These are phyloP conservation scores for Lycocerus yunnanus DNA, from an alignment of 2,888 invertebrate genomes.

Conservation along the genomic window DNA sequence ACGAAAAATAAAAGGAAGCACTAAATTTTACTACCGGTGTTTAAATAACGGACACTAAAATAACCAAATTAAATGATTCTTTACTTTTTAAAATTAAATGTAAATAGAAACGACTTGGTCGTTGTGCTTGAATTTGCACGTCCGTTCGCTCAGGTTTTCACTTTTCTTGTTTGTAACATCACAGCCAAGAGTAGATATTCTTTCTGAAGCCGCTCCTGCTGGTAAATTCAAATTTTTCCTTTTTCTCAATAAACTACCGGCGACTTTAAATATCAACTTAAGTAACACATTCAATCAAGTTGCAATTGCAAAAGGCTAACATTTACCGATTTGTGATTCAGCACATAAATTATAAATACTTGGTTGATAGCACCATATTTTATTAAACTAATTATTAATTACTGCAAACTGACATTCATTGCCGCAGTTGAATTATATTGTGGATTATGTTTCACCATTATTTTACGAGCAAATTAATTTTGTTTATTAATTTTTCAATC, in stretches of 20 bases:
- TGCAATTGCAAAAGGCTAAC: not conserved
- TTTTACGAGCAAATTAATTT: not conserved
- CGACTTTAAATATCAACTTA: not conserved
- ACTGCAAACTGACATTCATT: constrained; percentile 6
- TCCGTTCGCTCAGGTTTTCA: not conserved
- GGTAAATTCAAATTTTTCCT: not conserved
- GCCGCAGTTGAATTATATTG: constrained; percentile 3
- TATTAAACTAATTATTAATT: constrained; percentile 9
- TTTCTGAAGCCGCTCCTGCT: not conserved
- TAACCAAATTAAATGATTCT: not conserved
- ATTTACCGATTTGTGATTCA: not conserved
- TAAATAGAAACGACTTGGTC: not conserved
- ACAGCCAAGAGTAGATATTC: not conserved
- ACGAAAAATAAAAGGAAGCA: not conserved
- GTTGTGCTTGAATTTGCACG: not conserved
- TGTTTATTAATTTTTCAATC: not conserved
- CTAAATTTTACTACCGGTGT: not conserved
- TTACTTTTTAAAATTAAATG: not conserved
- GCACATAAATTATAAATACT: not conserved
- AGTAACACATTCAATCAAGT: not conserved
- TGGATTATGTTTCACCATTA: constrained; percentile 2
- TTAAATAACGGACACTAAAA: not conserved
- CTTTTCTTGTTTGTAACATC: not conserved
- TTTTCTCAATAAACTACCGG: not conserved
- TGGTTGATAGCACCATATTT: constrained; percentile 3